Base-by-base conservation (phyloP, 2,113 vertebrate genomes). In the Tringa solitaria region DNA sequence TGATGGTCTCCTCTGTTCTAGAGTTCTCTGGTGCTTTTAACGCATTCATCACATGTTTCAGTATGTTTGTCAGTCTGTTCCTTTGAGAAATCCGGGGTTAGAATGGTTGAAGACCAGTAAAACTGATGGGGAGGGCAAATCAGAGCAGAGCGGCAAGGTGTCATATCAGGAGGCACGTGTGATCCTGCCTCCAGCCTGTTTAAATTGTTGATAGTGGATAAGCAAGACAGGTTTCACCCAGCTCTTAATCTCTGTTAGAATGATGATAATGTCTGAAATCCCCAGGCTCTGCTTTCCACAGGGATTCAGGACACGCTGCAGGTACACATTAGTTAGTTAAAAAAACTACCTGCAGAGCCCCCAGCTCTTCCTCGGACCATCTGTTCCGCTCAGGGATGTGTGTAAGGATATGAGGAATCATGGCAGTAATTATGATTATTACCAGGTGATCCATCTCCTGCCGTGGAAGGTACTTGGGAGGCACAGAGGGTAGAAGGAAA, bases 401-500 rank as follows among this genome's bases (percentile, higher is more conserved):
- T 56, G 87, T 35, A 75, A 41, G 67, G 54, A 12, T 14, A 2
- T 41, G 68, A 89, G 76, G 80, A 93, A 84, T 87, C 54, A 16
- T 13, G 76, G 61, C 86, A 84, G 18, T 76, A 68, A 92, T 89
- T 60, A 37, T 21, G 64, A 72, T 87, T 72, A 22, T 59, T 92
- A 60, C 94, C 81, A 35, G 54, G 35, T 35, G 87, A 91, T 64
- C 76, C 59, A 43, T n/a, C 60, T 57, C 43, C 53, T 68, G 74
- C 4, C 35, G 19, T 56, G 70, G 84, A 91, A 95, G 91, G 61
- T 43, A 15, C 80, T 87, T 89, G 89, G 75, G 91, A 96, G 89
- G 76, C 88, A 70, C 70, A 65, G 70, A 70, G 51, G 32, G 76
- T 7, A 68, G 43, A 37, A 89, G 73, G 76, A 50, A 50, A 65